phyloP scores from a whole-genome alignment of 2,797 vertebrate species.

The Rhabdomys pumilio region DNA sequence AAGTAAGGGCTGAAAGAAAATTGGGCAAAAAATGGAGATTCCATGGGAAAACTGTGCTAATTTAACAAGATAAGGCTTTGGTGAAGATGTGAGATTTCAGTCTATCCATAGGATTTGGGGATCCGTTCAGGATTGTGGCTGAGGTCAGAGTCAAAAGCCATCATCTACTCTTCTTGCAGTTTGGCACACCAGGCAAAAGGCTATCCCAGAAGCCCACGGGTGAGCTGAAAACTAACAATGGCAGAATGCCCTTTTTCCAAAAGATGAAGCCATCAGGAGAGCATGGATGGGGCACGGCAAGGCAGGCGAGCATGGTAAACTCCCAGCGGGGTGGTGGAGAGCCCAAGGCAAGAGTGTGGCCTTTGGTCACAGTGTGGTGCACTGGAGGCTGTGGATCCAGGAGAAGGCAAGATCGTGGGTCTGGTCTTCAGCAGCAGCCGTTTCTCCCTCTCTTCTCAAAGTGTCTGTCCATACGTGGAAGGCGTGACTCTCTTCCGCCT shows the following conservation, averaged over 20 bases:
- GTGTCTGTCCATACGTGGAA: constrained; percentile 76
- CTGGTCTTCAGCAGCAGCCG: neutral
- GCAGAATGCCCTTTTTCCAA: constrained; percentile 74
- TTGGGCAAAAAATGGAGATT: neutral
- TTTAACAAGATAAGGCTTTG: constrained; percentile 64
- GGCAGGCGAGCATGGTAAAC: constrained; percentile 52
- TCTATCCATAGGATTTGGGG: constrained; percentile 71
- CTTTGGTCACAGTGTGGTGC: constrained; percentile 82
- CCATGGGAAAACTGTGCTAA: constrained; percentile 68
- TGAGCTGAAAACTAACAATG: constrained; percentile 34
- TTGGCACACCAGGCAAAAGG: constrained; percentile 32
- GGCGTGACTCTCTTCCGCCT: constrained; percentile 69
- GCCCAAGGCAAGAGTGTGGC: constrained; percentile 59
- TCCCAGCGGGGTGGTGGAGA: constrained; percentile 67
- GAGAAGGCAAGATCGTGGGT: constrained; percentile 66
- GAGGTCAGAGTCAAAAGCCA: constrained; percentile 74
- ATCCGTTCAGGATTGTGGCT: constrained; percentile 76
- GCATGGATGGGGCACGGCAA: constrained; percentile 68
- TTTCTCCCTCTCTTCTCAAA: constrained; percentile 73
- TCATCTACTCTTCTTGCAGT: constrained; percentile 13
- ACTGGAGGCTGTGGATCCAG: constrained; percentile 77
- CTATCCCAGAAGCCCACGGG: constrained; percentile 66
- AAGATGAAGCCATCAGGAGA: constrained; percentile 67
- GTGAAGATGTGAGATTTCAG: constrained; percentile 55
- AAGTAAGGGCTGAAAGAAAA: neutral